phyloP scores from a whole-genome alignment of 2,888 invertebrate genomes.

The Ormyrus pomaceus region DNA sequence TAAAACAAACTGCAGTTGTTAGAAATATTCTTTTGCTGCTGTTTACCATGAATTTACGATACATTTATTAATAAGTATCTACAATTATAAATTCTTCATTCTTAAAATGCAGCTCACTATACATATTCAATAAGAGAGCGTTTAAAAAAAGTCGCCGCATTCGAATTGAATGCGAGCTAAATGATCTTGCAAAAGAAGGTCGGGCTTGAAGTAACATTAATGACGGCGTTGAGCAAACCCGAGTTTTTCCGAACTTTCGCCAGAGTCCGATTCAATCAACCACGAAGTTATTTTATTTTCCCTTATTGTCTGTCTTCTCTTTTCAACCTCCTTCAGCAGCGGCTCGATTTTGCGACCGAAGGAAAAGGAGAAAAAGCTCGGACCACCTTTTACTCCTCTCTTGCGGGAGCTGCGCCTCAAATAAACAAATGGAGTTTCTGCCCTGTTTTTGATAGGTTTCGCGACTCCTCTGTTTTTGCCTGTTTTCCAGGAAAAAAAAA shows the following conservation, averaged over 20 bases:
- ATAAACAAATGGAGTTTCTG: constrained; percentile 49
- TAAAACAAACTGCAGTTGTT: too few relatives aligned
- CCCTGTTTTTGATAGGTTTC: constrained; percentile 44
- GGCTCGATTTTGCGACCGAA: not conserved
- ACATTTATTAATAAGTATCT: too few relatives aligned
- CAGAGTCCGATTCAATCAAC: constrained; percentile 14
- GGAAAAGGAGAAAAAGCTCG: not conserved
- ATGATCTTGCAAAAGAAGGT: not conserved
- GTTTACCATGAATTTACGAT: too few relatives aligned
- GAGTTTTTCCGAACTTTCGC: constrained; percentile 4
- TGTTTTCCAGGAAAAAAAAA: not conserved
- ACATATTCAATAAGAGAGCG: not conserved
- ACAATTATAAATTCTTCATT: too few relatives aligned
- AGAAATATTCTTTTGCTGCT: too few relatives aligned
- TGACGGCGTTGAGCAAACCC: not conserved
- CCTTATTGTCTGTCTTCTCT: not conserved
- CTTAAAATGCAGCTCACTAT: too few relatives aligned
- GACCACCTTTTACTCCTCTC: not conserved
- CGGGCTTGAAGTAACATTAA: constrained; percentile 32
- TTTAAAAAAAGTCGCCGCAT: not conserved
- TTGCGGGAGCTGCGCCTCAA: constrained; percentile 5
- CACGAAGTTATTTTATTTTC: constrained; percentile 16
- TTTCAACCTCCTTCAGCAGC: constrained; percentile 8
- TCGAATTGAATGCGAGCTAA: not conserved
- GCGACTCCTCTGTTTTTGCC: not conserved